A percentile compares a stretch with the other conserved stretches of the same genome.
These are phyloP conservation scores for Eupeodes luniger DNA, from an alignment of 2,888 invertebrate genomes.

Conservation along the genomic window DNA sequence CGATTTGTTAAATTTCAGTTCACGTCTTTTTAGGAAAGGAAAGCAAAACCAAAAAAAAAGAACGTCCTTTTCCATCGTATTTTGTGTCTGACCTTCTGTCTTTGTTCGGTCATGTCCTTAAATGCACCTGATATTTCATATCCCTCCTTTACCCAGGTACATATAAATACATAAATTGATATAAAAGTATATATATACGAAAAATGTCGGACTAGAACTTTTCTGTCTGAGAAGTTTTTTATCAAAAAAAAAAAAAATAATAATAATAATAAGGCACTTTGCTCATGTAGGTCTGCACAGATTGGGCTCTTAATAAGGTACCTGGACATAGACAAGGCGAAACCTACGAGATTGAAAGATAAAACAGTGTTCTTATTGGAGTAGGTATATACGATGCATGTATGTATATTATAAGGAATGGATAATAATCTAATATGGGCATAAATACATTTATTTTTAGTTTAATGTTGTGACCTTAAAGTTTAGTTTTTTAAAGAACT, in stretches of 20 bases:
- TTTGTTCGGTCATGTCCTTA: neutral
- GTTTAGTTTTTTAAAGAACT: too few species aligned
- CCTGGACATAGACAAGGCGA: neutral
- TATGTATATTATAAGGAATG: too few species aligned
- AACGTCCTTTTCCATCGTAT: neutral
- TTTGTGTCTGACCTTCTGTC: conserved; percentile 3
- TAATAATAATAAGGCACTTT: conserved; percentile 30
- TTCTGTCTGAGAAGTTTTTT: conserved; percentile 20
- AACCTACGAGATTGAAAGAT: too few species aligned
- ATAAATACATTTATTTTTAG: too few species aligned
- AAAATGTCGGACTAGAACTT: neutral
- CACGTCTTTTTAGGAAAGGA: neutral
- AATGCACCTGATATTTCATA: conserved; percentile 30
- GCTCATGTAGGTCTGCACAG: neutral
- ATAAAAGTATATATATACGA: too few species aligned
- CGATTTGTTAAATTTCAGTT: conserved; percentile 39
- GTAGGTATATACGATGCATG: too few species aligned
- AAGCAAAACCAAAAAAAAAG: neutral
- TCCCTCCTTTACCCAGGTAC: neutral
- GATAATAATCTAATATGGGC: too few species aligned
- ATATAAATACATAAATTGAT: too few species aligned
- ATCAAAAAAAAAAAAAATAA: neutral
- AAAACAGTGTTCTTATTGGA: too few species aligned
- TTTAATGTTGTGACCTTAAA: too few species aligned
- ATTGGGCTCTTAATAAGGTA: neutral